Conservation (phyloP, 1,140 invertebrate genomes). For the Melanaphis sacchari region DNA sequence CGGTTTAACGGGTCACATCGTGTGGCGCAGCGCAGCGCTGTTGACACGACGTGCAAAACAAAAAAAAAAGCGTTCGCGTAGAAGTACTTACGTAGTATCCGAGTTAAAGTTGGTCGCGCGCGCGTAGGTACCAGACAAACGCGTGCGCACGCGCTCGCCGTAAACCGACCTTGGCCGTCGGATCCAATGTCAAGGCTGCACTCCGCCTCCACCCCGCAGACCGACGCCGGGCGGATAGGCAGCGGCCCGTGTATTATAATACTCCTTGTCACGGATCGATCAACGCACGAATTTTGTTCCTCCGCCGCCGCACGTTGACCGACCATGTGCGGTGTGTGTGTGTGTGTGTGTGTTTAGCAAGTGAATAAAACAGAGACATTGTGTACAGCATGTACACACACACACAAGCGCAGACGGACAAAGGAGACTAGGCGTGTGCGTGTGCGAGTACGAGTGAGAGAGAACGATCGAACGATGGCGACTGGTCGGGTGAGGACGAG, state of each 20-base stretch:
- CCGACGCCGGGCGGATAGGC: neutral
- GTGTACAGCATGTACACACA: neutral
- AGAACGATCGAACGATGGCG: too few relatives aligned
- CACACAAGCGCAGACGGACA: neutral
- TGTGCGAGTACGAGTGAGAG: neutral
- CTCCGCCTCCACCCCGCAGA: neutral
- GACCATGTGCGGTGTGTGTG: neutral
- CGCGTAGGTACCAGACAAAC: neutral
- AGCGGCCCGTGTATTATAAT: neutral
- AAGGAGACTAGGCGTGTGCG: neutral
- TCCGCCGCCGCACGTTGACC: neutral
- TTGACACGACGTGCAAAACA: too few relatives aligned
- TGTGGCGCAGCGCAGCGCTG: neutral
- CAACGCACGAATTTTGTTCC: neutral
- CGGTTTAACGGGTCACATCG: neutral
- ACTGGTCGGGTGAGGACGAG: too few relatives aligned
- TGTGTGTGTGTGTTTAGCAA: neutral
- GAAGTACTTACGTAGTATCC: neutral
- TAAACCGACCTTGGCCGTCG: slow-evolving; percentile 33
- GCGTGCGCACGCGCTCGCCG: neutral
- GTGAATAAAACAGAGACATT: neutral
- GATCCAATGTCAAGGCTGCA: slow-evolving; percentile 42
- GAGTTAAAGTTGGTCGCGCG: neutral
- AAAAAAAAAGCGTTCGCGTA: neutral
- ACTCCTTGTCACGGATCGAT: slow-evolving; percentile 47